phyloP scores from a whole-genome alignment of 2,888 invertebrate species.

The Cerastoderma edule region DNA sequence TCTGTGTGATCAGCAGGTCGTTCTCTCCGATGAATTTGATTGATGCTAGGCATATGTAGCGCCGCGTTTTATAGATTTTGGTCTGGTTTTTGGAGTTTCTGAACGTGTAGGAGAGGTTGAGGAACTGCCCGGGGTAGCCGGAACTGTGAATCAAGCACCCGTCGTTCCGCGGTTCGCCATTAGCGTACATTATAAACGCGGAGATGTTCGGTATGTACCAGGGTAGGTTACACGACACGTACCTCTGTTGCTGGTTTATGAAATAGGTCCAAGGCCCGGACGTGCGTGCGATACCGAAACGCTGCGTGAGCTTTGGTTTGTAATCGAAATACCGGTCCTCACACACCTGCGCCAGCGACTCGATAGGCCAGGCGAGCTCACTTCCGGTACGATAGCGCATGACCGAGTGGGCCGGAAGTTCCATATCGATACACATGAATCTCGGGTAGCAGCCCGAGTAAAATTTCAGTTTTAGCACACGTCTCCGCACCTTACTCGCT shows the following conservation, averaged over 20 bases:
- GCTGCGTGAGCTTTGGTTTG: conserved; percentile 29
- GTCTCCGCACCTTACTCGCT: conserved; percentile 16
- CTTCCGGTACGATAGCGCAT: conserved; percentile 50
- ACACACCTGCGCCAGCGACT: conserved; percentile 49
- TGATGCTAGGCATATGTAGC: conserved; percentile 56
- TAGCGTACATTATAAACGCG: conserved; percentile 48
- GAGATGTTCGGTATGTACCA: conserved; percentile 60
- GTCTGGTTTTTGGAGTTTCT: conserved; percentile 28
- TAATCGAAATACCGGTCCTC: conserved; percentile 57
- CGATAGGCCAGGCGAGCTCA: conserved; percentile 56
- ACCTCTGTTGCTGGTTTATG: conserved; percentile 46
- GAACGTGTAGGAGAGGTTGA: conserved; percentile 50
- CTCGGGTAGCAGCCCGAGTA: conserved; percentile 55
- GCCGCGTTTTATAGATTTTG: conserved; percentile 30
- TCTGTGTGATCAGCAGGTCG: conserved; percentile 53
- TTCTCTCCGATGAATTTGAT: conserved; percentile 56
- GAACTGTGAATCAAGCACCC: conserved; percentile 46
- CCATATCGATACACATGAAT: conserved; percentile 57
- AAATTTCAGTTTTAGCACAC: conserved; percentile 54
- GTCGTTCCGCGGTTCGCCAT: conserved; percentile 32
- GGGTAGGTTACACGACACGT: conserved; percentile 53
- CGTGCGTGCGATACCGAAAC: conserved; percentile 37
- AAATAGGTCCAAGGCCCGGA: conserved; percentile 55
- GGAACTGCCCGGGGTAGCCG: conserved; percentile 37
- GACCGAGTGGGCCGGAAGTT: conserved; percentile 51